phyloP scores from a whole-genome alignment of 1,140 invertebrate species.

The Xylocopa sonorina region DNA sequence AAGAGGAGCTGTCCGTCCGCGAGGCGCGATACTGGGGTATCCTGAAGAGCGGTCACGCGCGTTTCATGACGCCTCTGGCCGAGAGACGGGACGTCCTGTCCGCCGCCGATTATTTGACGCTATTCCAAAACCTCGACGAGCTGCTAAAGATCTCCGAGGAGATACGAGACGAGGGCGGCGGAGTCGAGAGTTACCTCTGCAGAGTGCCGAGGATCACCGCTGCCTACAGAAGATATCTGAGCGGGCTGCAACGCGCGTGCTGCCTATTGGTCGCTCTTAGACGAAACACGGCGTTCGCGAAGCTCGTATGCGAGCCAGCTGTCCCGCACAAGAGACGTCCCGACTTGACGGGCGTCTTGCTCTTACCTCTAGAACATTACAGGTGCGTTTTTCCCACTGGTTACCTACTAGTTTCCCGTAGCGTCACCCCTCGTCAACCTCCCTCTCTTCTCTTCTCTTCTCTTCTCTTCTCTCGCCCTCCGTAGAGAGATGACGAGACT shows the following conservation, averaged over 20 bases:
- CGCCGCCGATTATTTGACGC: constrained; percentile 87
- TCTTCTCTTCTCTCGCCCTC: too few relatives aligned
- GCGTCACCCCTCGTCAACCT: too few relatives aligned
- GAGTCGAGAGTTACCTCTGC: constrained; percentile 88
- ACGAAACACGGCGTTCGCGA: constrained; percentile 85
- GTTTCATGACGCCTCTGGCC: constrained; percentile 87
- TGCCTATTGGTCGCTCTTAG: constrained; percentile 87
- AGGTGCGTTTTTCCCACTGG: constrained; percentile 78
- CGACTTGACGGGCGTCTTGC: constrained; percentile 90
- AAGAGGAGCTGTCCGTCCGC: constrained; percentile 83
- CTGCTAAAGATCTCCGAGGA: constrained; percentile 90
- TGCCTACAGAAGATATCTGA: constrained; percentile 90
- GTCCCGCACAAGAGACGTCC: constrained; percentile 88
- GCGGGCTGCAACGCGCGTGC: constrained; percentile 91
- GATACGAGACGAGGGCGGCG: constrained; percentile 88
- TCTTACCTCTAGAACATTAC: constrained; percentile 90
- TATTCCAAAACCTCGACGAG: constrained; percentile 93
- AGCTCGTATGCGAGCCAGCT: constrained; percentile 88
- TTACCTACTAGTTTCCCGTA: too few relatives aligned
- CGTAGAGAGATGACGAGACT: constrained; percentile 80
- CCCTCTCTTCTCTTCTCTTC: too few relatives aligned
- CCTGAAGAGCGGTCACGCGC: constrained; percentile 88
- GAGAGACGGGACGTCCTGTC: constrained; percentile 89
- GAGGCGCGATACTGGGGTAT: constrained; percentile 89
- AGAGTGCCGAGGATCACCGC: constrained; percentile 88